phyloP scores from a whole-genome alignment of 2,888 invertebrate species.

The Portevinia maculata region DNA sequence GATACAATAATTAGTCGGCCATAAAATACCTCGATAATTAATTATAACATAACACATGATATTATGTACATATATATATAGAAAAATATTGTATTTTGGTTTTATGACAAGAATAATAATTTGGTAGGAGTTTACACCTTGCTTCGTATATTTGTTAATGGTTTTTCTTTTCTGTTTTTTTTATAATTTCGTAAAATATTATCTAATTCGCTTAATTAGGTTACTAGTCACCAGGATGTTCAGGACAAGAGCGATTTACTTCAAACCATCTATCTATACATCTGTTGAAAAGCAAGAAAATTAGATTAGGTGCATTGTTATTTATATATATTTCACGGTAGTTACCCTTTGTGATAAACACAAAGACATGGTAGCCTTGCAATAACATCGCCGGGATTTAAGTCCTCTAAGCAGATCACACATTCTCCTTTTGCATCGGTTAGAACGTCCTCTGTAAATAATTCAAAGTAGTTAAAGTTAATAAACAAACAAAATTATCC shows the following conservation, averaged over 20 bases:
- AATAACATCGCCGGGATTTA: constrained; percentile 97
- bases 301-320: constrained; percentile 1
- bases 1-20: constrained; percentile 27
- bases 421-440: constrained; percentile 99
- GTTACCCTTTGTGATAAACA: constrained; percentile 98
- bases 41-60: constrained; percentile 65
- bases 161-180: constrained; percentile 31
- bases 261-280: constrained; percentile 99
- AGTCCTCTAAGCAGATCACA: constrained; percentile 99
- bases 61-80: constrained; percentile 71
- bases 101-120: constrained; percentile 74
- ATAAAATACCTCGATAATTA: constrained; percentile 47
- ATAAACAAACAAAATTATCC: not conserved
- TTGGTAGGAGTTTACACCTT: constrained; percentile 73
- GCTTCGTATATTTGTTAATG: constrained; percentile 59
- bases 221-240: constrained; percentile 97
- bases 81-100: constrained; percentile 74
- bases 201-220: constrained; percentile 76
- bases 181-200: constrained; percentile 73
- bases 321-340: constrained; percentile 47
- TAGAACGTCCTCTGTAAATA: constrained; percentile 95
- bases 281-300: constrained; percentile 84
- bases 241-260: constrained; percentile 99
- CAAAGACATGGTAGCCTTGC: constrained; percentile 99
- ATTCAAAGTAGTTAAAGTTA: not conserved